Evolutionary conservation across 1,140 invertebrate species (phyloP).

Genomic region (Trichonephila clavipes): DNA sequence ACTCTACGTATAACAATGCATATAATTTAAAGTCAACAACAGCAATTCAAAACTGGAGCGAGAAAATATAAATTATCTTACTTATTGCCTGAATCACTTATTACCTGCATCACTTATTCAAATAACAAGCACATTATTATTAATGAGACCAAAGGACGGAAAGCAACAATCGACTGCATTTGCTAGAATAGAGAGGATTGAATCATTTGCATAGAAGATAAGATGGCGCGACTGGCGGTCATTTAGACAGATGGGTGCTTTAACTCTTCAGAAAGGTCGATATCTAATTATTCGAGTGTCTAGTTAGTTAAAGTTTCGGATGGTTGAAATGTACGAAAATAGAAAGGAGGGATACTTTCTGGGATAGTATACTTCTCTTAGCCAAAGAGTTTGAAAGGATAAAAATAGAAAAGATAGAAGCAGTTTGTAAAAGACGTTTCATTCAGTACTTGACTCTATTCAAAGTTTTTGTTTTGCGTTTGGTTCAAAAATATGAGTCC

Average conservation of each 20-base stretch:
- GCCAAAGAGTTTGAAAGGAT: neutral
- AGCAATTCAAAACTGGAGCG: neutral
- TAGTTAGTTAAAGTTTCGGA: neutral
- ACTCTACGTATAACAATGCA: too few relatives aligned
- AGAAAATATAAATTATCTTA: slow-evolving; percentile 12
- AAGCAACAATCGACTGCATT: slow-evolving; percentile 35
- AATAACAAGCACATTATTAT: slow-evolving; percentile 41
- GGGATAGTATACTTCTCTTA: neutral
- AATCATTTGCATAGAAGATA: slow-evolving; percentile 50
- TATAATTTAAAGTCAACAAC: neutral
- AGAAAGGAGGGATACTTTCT: neutral
- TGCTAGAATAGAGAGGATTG: slow-evolving; percentile 1
- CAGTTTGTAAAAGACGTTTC: too few relatives aligned
- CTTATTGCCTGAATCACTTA: neutral
- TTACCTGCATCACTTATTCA: slow-evolving; percentile 26
- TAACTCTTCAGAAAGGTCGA: neutral
- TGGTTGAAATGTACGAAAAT: neutral
- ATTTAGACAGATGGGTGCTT: slow-evolving; percentile 19
- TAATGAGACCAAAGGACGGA: slow-evolving; percentile 34
- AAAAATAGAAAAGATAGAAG: neutral
- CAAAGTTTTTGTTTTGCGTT: too few relatives aligned
- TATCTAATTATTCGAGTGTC: slow-evolving; percentile 28
- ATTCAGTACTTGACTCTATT: too few relatives aligned
- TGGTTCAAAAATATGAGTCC: too few relatives aligned
- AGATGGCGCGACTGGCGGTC: neutral